phyloP scores from a whole-genome alignment of 2,113 vertebrate genomes.

The Lepisosteus oculatus region DNA sequence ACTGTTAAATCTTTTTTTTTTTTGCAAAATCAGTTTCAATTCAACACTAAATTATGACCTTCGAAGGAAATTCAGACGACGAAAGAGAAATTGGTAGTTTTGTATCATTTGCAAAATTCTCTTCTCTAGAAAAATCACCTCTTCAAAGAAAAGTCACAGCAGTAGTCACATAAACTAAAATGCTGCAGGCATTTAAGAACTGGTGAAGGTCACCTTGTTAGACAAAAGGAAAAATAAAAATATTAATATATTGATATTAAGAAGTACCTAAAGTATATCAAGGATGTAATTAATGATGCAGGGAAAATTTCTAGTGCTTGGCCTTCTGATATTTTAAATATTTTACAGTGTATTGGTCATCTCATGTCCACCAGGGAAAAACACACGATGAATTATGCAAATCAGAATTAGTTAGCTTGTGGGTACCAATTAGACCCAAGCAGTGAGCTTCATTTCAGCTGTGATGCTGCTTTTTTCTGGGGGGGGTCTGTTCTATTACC shows the following conservation, averaged over 20 bases:
- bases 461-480: slow-evolving; percentile 11
- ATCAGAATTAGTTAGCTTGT: slow-evolving; percentile 50
- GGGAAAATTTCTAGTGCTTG: slow-evolving; percentile 38
- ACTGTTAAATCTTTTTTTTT: too few relatives aligned
- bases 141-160: background rate
- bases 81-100: too few relatives aligned
- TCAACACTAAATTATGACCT: too few relatives aligned
- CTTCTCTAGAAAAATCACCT: too few relatives aligned
- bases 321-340: slow-evolving; percentile 44
- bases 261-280: slow-evolving; percentile 37
- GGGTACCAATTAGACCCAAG: slow-evolving; percentile 46
- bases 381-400: slow-evolving; percentile 52
- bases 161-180: background rate
- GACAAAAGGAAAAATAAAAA: too few relatives aligned
- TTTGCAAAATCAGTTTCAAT: too few relatives aligned
- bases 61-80: too few relatives aligned
- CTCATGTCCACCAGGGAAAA: slow-evolving; percentile 29
- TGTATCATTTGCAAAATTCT: too few relatives aligned
- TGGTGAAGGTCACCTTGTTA: background rate
- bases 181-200: background rate
- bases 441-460: slow-evolving; percentile 33
- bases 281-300: slow-evolving; percentile 44
- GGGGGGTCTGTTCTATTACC: slow-evolving; percentile 18
- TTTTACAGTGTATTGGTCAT: slow-evolving; percentile 53
- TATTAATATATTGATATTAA: slow-evolving; percentile 11